Percentiles rank a stretch among this genome's conserved stretches.
Evolutionary conservation across 2,113 vertebrate species (phyloP).

Genomic region (Lophius piscatorius): DNA sequence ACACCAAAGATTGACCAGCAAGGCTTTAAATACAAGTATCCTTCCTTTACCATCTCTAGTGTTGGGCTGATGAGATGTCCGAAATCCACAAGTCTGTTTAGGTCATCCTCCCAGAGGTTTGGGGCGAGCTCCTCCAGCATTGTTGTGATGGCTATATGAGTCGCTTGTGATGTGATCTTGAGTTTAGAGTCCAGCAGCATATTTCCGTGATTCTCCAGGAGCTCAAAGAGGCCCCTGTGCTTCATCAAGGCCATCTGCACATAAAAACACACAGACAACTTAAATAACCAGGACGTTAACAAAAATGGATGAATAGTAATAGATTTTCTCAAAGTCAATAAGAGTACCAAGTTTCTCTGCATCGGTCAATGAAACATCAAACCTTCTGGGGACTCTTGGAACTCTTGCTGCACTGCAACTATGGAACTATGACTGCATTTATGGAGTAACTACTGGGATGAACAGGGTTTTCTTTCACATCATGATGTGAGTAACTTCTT

Average conservation of each 20-base stretch:
- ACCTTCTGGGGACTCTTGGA: too few relatives aligned
- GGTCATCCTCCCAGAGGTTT: constrained; percentile 88
- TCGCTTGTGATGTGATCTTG: constrained; percentile 40
- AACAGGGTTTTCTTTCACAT: too few relatives aligned
- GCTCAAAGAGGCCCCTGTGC: constrained; percentile 82
- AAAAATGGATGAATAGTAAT: too few relatives aligned
- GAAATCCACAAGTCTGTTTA: constrained; percentile 86
- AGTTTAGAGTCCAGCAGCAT: constrained; percentile 74
- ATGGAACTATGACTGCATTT: too few relatives aligned
- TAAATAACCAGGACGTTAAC: too few relatives aligned
- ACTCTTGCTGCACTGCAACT: too few relatives aligned
- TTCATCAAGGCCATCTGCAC: constrained; percentile 88
- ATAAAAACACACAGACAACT: background rate
- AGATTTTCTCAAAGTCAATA: too few relatives aligned
- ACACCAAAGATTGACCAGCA: background rate
- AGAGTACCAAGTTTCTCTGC: too few relatives aligned
- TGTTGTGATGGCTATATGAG: constrained; percentile 81
- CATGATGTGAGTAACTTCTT: too few relatives aligned
- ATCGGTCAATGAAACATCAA: too few relatives aligned
- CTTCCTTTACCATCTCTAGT: constrained; percentile 82
- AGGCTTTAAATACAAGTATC: background rate
- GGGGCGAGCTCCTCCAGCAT: constrained; percentile 88
- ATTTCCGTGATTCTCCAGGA: constrained; percentile 74
- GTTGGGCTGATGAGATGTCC: constrained; percentile 86
- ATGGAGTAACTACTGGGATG: too few relatives aligned